Base-by-base conservation (phyloP, 2,113 vertebrate genomes). In the Pomatorhinus ruficollis region DNA sequence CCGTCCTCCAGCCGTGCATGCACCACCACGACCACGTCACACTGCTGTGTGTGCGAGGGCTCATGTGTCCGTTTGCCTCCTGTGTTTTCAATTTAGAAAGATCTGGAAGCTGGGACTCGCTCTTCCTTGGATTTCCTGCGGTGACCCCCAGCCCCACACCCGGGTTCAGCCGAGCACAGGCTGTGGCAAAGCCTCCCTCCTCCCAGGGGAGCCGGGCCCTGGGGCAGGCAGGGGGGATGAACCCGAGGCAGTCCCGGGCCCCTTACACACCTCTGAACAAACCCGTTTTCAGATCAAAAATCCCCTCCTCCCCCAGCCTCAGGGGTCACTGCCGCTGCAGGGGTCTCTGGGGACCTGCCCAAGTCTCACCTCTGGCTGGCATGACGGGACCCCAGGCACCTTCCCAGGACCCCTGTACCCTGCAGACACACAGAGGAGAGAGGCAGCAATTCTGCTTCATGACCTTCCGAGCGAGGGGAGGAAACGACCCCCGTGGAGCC, bases 11-110 rank as follows among this genome's bases (percentile, higher is more conserved):
- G 42, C 69, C 10, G 0, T 0, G 7, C 77, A 3, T 8, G 7
- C 82, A 4, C 17, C 12, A 18, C 24, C 4, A 0, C 1, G 25
- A 2, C 35, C 27, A 0, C 4, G 0, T 33, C 56, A 3, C 1
- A 0, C 61, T 4, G 24, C 11, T 3, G 11, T 3, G 49, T 18
- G 47, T 13, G 56, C 2, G 0, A 19, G 64, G 22, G 25, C 16
- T 30, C 5, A 0, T 4, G 5, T 9, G 20, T 17, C 59, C 40
- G 0, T 13, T 35, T 54, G 35, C 69, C 78, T 64, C 44, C 74
- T 17, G 54, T 31, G 39, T 13, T 77, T 87, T 31, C 53, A 24
- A 20, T 78, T 74, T 28, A 47, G 90, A 79, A 91, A 35, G 80
- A 3, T 56, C 90, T 82, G 79, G 93, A 79, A 69, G 60, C 30